These are phyloP conservation scores for Agonopterix alstromeriana DNA, from an alignment of 2,888 invertebrate genomes.

Conservation along the genomic window DNA sequence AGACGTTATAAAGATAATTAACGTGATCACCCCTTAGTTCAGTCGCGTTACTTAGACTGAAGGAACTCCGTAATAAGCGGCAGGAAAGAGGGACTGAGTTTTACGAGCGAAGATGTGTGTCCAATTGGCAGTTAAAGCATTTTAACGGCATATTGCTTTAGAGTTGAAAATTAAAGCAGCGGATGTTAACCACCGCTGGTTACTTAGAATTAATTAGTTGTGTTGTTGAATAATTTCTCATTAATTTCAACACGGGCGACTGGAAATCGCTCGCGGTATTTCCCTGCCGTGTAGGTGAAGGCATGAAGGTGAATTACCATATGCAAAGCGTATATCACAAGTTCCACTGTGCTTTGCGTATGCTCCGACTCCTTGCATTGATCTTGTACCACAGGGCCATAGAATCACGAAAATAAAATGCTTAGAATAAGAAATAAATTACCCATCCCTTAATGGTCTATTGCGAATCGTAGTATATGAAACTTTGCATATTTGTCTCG, in stretches of 20 bases:
- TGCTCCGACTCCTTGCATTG: background rate
- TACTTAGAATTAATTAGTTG: constrained; percentile 52
- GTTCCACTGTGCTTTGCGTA: constrained; percentile 5
- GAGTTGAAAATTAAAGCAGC: constrained; percentile 49
- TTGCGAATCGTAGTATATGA: too few species aligned
- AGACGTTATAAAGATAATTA: constrained; percentile 21
- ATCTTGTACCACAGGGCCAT: background rate
- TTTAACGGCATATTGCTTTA: constrained; percentile 55
- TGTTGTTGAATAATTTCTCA: constrained; percentile 51
- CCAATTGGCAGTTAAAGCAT: constrained; percentile 53
- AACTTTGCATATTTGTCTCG: too few species aligned
- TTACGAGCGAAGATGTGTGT: constrained; percentile 55
- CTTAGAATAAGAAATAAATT: too few species aligned
- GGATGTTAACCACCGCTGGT: constrained; percentile 35
- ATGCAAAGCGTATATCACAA: constrained; percentile 29
- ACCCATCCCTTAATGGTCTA: too few species aligned
- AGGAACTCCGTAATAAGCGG: constrained; percentile 45
- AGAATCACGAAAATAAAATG: background rate
- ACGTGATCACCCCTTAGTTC: constrained; percentile 13
- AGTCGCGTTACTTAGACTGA: constrained; percentile 29
- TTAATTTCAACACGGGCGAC: constrained; percentile 48
- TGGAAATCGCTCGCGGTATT: constrained; percentile 36
- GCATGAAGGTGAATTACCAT: constrained; percentile 40
- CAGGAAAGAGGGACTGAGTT: constrained; percentile 48
- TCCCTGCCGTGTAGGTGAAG: constrained; percentile 41